Evolutionary conservation across 2,113 vertebrate genomes (phyloP).

Genomic region (Poecile atricapillus): DNA sequence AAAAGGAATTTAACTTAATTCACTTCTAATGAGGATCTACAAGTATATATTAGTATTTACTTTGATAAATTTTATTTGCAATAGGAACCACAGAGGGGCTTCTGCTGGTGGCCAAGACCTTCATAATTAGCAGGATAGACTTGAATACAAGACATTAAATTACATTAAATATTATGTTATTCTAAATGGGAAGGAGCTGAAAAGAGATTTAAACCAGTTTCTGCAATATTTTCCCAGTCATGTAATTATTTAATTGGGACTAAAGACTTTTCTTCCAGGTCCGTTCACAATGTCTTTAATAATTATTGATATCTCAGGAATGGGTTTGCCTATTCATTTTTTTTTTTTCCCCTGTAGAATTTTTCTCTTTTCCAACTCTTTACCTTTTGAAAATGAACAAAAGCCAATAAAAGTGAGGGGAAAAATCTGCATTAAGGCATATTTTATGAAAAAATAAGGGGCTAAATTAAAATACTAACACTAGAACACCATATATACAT

Average conservation of each 20-base stretch:
- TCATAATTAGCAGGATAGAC: background rate
- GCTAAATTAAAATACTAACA: background rate
- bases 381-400: background rate
- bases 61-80: background rate
- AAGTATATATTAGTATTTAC: background rate
- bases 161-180: background rate
- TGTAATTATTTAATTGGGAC: background rate
- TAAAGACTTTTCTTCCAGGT: background rate
- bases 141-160: background rate
- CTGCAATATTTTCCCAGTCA: background rate
- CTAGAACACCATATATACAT: background rate
- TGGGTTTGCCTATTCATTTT: background rate
- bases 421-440: background rate
- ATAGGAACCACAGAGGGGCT: background rate
- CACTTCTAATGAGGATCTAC: background rate
- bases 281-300: background rate
- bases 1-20: background rate
- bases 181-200: background rate
- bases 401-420: background rate
- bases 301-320: background rate
- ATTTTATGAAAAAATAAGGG: background rate
- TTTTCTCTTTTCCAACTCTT: background rate
- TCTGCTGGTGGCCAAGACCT: background rate
- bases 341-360: background rate
- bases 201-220: background rate